These are phyloP conservation scores for Drosophila paramelanica DNA, from an alignment of 2,888 invertebrate genomes.

Conservation along the genomic window DNA sequence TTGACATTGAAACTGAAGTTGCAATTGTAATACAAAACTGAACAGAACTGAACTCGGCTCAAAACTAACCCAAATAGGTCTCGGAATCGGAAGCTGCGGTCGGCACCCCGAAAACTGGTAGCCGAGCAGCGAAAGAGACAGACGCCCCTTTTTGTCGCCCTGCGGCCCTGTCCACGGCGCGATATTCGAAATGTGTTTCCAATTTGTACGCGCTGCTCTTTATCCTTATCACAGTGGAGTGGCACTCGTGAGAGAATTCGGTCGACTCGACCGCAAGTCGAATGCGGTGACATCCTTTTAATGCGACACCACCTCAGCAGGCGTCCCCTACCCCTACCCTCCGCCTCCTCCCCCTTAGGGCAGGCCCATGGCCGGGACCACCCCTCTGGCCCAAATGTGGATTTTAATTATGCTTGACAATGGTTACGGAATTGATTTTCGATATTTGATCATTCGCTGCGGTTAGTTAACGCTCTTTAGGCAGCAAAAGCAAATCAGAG, in stretches of 20 bases:
- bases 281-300: conserved; percentile 76
- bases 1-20: conserved; percentile 81
- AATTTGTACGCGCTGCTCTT: conserved; percentile 65
- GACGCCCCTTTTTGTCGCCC: conserved; percentile 55
- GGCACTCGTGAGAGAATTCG: conserved; percentile 81
- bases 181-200: conserved; percentile 76
- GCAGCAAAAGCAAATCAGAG: conserved; percentile 30
- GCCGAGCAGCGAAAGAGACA: conserved; percentile 8
- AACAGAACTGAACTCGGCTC: conserved; percentile 41
- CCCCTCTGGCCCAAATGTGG: conserved; percentile 52
- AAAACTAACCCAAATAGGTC: conserved; percentile 82
- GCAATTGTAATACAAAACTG: conserved; percentile 73
- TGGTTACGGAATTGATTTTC: conserved; percentile 79
- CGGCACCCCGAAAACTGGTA: conserved; percentile 53
- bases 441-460: conserved; percentile 81
- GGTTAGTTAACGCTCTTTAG: conserved; percentile 81
- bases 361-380: conserved; percentile 21
- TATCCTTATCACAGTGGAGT: conserved; percentile 76
- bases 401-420: conserved; percentile 81
- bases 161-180: conserved; percentile 45
- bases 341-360: neutral
- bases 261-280: conserved; percentile 71
- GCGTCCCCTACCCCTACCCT: conserved; percentile 50
- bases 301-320: conserved; percentile 79
- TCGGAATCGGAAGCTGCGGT: conserved; percentile 85